Conservation (phyloP, 2,113 vertebrate genomes). For the Willisornis vidua region DNA sequence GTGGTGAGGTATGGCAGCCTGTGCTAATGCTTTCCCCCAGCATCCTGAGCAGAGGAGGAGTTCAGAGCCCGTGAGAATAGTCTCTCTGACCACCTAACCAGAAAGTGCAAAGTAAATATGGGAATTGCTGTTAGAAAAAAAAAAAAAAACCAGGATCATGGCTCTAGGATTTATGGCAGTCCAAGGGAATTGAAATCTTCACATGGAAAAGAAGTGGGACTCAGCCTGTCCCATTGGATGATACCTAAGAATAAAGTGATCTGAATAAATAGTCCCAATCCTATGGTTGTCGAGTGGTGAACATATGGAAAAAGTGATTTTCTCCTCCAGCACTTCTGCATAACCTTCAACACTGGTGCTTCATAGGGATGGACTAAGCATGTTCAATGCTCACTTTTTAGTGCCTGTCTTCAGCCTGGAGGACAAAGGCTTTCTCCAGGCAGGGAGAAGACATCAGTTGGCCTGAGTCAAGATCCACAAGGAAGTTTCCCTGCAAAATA, state of each 20-base stretch:
- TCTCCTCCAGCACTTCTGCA: neutral
- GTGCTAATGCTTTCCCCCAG: neutral
- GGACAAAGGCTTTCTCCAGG: neutral
- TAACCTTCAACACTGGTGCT: neutral
- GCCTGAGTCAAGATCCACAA: neutral
- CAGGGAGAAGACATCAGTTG: neutral
- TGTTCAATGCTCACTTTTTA: neutral
- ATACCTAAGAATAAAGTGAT: neutral
- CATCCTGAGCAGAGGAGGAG: neutral
- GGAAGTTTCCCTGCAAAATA: slow-evolving; percentile 3
- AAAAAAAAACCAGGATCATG: neutral
- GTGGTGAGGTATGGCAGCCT: neutral
- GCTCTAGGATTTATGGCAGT: neutral
- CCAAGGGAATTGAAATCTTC: neutral
- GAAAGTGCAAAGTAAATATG: neutral
- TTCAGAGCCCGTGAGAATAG: neutral
- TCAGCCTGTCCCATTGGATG: neutral
- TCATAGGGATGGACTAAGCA: neutral
- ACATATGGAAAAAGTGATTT: neutral
- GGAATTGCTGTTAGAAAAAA: neutral
- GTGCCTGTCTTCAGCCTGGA: neutral
- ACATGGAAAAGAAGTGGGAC: neutral
- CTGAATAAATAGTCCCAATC: neutral
- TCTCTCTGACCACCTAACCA: neutral
- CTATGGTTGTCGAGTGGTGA: neutral